These are phyloP conservation scores for Lithobates pipiens DNA, from an alignment of 2,797 vertebrate species.

Conservation along the genomic window DNA sequence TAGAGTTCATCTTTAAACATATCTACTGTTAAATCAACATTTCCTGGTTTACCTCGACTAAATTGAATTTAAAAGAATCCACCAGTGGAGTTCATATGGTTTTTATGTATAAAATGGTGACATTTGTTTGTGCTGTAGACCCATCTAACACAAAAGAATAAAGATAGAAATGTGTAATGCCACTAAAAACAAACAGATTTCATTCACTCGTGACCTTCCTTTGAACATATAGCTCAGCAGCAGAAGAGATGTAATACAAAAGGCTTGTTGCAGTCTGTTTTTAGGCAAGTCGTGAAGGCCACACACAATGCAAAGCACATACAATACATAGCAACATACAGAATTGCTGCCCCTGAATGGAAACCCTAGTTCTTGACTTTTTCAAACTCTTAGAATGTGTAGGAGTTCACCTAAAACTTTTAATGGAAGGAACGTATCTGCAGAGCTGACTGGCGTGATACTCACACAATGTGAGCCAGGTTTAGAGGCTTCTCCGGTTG, in stretches of 20 bases:
- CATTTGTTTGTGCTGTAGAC: not conserved
- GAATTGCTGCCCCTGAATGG: not conserved
- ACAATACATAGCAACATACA: slow-evolving; percentile 3
- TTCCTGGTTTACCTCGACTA: not conserved
- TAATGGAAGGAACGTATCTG: not conserved
- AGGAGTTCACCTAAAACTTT: not conserved
- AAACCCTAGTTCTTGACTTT: not conserved
- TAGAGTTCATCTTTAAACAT: not conserved
- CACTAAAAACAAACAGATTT: slow-evolving; percentile 2
- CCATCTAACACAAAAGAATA: not conserved
- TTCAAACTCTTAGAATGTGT: not conserved
- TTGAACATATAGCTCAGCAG: not conserved
- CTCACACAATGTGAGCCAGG: slow-evolving; percentile 96
- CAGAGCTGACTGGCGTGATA: slow-evolving; percentile 63
- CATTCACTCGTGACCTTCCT: slow-evolving; percentile 16
- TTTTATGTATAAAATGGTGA: not conserved
- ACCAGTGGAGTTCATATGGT: too few species aligned
- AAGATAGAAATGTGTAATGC: not conserved
- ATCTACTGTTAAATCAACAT: not conserved
- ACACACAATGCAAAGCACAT: not conserved
- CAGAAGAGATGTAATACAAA: slow-evolving; percentile 22
- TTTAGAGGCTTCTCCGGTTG: slow-evolving; percentile 95
- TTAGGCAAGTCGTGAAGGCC: slow-evolving; percentile 15
- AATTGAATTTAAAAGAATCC: too few species aligned
- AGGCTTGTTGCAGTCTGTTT: slow-evolving; percentile 9